A percentile compares a stretch with the other conserved stretches of the same genome.
These are phyloP conservation scores for Elmis aenea DNA, from an alignment of 2,888 invertebrate species.

Conservation along the genomic window DNA sequence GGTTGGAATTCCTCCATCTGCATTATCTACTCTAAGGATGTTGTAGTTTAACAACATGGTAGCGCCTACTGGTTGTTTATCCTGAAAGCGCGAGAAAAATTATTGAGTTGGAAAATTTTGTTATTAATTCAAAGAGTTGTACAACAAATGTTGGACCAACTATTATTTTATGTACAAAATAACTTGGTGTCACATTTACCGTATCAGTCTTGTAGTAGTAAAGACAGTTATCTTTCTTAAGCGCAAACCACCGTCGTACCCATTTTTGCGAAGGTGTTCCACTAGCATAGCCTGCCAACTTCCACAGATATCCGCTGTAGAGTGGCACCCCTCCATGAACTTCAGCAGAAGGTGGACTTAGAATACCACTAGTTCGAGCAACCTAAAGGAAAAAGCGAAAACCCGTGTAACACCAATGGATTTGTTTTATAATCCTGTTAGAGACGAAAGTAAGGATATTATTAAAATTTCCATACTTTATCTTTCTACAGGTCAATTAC, in stretches of 20 bases:
- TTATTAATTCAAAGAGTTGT: no score
- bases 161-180: no score
- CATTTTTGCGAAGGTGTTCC: slow-evolving; percentile 59
- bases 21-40: slow-evolving; percentile 54
- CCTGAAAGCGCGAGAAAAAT: slow-evolving; percentile 49
- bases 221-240: slow-evolving; percentile 87
- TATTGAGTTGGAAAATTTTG: no score
- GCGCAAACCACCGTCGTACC: slow-evolving; percentile 86
- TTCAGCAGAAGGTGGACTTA: slow-evolving; percentile 63
- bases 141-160: no score
- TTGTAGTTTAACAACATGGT: slow-evolving; percentile 81
- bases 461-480: no score
- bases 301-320: slow-evolving; percentile 74
- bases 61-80: slow-evolving; percentile 84
- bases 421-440: no score
- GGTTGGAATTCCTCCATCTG: slow-evolving; percentile 61
- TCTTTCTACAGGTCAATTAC: no score
- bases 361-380: slow-evolving; percentile 77
- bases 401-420: background rate
- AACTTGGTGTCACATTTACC: no score
- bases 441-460: no score
- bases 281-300: slow-evolving; percentile 58
- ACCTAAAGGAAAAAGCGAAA: slow-evolving; percentile 50
- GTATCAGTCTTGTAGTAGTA: slow-evolving; percentile 92
- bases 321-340: slow-evolving; percentile 57